Evolutionary conservation across 2,797 vertebrate species (phyloP), one percentile per base, ranked within the genome.

Genomic region (Paedocypris micromegethes): DNA sequence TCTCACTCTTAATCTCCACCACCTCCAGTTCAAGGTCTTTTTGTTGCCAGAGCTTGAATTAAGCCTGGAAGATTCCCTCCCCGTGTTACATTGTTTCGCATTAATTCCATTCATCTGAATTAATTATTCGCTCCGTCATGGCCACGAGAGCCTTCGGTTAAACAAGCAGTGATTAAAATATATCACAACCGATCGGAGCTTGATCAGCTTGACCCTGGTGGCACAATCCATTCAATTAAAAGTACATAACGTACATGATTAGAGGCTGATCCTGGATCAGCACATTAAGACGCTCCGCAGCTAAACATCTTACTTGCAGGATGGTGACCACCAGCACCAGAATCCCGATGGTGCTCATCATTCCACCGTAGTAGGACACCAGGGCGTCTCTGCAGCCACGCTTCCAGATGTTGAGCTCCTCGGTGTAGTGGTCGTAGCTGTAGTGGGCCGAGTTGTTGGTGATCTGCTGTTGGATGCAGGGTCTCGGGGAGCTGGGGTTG

Each of bases 371-470:
- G 89, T 99, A 98, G 67, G 77, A 86, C 38, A 97, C 84, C 67
- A 99, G 83, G 40, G 96, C 92, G 0, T 93, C 92, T 41, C 91
- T 81, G 81, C 97, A 99, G 80, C 97, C 97, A 0, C 81, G 83
- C 74, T 78, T 87, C 95, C 95, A 99, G 68, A 99, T 87, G 76
- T 99, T 99, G 66, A 99, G 92, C 75, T 99, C 96, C 83, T 99
- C 96, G 0, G 92, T 94, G 84, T 97, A 92, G 87, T 95, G 93
- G 84, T 99, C 93, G 0, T 99, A 99, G 86, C 95, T 98, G 90
- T 98, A 99, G 84, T 99, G 94, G 7, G 97, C 97, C 0, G 94
- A 80, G 87, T 98, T 98, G 88, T 99, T 99, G 85, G 94, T 97
- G 84, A 99, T 89, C 86, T 97, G 95, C 61, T 74, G 57, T 84